Evolutionary conservation across 2,113 vertebrate genomes (phyloP), one percentile per base, ranked within the genome.

Genomic region (Willisornis vidua): DNA sequence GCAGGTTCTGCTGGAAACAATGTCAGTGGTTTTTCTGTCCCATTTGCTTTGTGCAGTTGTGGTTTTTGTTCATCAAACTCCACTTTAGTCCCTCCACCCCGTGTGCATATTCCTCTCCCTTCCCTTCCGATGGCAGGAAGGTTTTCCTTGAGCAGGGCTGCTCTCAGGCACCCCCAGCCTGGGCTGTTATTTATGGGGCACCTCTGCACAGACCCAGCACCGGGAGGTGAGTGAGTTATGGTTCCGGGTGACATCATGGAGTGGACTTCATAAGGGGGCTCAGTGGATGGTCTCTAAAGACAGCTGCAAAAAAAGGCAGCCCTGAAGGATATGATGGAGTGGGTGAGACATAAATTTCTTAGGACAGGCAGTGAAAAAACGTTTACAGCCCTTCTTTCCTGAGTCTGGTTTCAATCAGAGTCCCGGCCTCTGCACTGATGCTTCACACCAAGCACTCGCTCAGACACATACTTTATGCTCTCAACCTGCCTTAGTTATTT

Each of bases 281-380:
- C 90, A 74, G 89, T 18, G 93, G 92, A 94, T 57, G 82, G 94
- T 97, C 96, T 97, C 96, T 96, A 93, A 97, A 97, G 96, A 96
- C 97, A 95, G 96, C 96, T 97, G 96, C 37, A 45, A 97, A 87
- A 90, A 96, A 95, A 97, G 89, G 92, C 97, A 96, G 96, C 94
- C 97, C 97, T 97, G 82, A 87, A 97, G 97, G 97, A 95, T 96
- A 97, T 98, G 98, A 98, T 98, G 96, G 97, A 98, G 97, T 98
- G 98, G 97, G 97, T 98, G 98, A 98, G 97, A 98, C 96, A 98
- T 98, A 97, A 97, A 98, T 98, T 98, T 98, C 98, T 98, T 96
- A 97, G 97, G 98, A 98, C 97, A 98, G 97, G 97, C 96, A 97
- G 95, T 94, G 97, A 97, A 98, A 97, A 97, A 97, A 96, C 94